phyloP scores from a whole-genome alignment of 1,140 invertebrate species.

The Diabrotica virgifera region DNA sequence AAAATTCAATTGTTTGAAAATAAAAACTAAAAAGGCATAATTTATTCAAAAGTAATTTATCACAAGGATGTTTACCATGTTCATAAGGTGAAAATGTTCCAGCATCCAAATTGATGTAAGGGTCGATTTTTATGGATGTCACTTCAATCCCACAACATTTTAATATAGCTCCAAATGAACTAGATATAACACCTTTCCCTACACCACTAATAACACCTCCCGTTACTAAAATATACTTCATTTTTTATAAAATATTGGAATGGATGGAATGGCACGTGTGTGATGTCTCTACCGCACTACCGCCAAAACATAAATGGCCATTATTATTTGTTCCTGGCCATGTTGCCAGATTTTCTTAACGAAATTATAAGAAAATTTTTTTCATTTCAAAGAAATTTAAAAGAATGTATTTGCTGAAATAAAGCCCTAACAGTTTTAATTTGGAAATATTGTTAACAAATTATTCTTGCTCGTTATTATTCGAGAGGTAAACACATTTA shows the following conservation, averaged over 20 bases:
- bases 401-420: too few relatives aligned
- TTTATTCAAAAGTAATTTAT: too few relatives aligned
- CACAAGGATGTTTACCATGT: constrained; percentile 69
- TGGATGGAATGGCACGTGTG: not conserved
- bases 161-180: constrained; percentile 91
- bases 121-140: constrained; percentile 98
- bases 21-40: too few relatives aligned
- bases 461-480: not conserved
- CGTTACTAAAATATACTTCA: constrained; percentile 95
- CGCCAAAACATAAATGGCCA: too few relatives aligned
- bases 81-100: constrained; percentile 98
- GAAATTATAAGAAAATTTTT: too few relatives aligned
- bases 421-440: too few relatives aligned
- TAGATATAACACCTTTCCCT: constrained; percentile 96
- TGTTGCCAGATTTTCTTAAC: too few relatives aligned
- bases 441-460: too few relatives aligned
- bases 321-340: too few relatives aligned
- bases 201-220: constrained; percentile 98
- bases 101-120: constrained; percentile 98
- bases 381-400: too few relatives aligned
- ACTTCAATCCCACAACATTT: constrained; percentile 90
- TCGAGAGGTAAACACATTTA: not conserved
- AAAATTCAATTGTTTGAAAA: too few relatives aligned
- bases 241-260: constrained; percentile 18
- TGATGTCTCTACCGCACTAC: not conserved